Evolutionary conservation across 2,113 vertebrate genomes (phyloP).

Genomic region (Morone chrysops): DNA sequence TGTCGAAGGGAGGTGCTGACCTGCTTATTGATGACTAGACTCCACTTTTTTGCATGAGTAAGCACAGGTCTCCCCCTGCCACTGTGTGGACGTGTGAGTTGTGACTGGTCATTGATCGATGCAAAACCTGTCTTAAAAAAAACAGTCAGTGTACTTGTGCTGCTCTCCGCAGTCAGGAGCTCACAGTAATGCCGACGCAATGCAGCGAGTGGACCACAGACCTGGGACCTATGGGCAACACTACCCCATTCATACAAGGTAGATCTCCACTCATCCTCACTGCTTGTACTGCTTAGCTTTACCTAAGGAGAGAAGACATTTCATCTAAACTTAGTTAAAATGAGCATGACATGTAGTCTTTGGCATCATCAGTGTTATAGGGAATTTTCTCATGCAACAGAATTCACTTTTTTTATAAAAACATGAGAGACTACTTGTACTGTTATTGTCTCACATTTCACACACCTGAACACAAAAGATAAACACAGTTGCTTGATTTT

Average conservation of each 20-base stretch:
- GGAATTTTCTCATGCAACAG: neutral
- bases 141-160: constrained; percentile 36
- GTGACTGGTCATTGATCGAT: constrained; percentile 70
- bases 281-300: constrained; percentile 25
- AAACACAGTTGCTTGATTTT: constrained; percentile 30
- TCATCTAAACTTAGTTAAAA: constrained; percentile 22
- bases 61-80: constrained; percentile 58
- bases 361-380: neutral
- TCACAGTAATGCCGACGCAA: constrained; percentile 63
- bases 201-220: constrained; percentile 71
- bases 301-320: neutral
- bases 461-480: neutral
- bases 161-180: constrained; percentile 60
- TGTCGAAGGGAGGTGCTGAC: constrained; percentile 65
- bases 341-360: neutral
- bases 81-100: constrained; percentile 34
- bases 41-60: constrained; percentile 66
- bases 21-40: constrained; percentile 70
- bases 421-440: neutral
- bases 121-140: constrained; percentile 58
- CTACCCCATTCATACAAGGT: constrained; percentile 53
- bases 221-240: constrained; percentile 32
- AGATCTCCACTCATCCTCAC: constrained; percentile 29
- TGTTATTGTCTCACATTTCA: constrained; percentile 17
- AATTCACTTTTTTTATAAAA: neutral